A percentile compares a stretch with the other conserved stretches of the same genome.
These are phyloP conservation scores for Anadara kagoshimensis DNA, from an alignment of 1,140 invertebrate genomes.

Conservation along the genomic window DNA sequence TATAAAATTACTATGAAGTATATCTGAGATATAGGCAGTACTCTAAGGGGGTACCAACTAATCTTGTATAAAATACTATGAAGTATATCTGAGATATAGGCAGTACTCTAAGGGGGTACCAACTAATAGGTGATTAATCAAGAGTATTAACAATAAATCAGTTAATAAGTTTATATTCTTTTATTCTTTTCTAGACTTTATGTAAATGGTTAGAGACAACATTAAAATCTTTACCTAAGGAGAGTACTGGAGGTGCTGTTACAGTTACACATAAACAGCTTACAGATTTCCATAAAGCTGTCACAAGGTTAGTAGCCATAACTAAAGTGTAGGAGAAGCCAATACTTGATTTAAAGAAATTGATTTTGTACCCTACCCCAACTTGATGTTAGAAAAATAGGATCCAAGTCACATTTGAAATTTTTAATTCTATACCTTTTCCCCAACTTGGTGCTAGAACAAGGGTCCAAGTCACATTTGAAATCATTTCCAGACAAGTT, in stretches of 20 bases:
- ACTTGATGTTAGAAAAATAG: background rate
- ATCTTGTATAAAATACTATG: too few species aligned
- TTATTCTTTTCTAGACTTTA: constrained; percentile 75
- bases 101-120: too few species aligned
- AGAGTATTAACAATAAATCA: too few species aligned
- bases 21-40: too few species aligned
- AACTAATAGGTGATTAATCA: too few species aligned
- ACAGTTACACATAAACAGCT: constrained; percentile 89
- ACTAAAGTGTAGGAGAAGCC: background rate
- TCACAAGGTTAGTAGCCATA: constrained; percentile 78
- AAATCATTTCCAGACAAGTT: too few species aligned
- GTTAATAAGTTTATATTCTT: too few species aligned
- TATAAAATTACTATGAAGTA: too few species aligned
- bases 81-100: too few species aligned
- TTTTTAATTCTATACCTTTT: background rate
- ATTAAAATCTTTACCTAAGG: constrained; percentile 84
- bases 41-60: too few species aligned
- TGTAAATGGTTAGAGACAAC: constrained; percentile 83
- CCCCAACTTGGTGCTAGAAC: too few species aligned
- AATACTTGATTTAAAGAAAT: background rate
- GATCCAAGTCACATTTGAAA: background rate
- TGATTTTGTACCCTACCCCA: constrained; percentile 1
- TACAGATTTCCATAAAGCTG: constrained; percentile 86
- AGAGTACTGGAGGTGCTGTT: constrained; percentile 82
- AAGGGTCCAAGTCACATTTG: too few species aligned